Conservation (phyloP, 2,888 invertebrate genomes). For the Leptinotarsa rubiginosa region DNA sequence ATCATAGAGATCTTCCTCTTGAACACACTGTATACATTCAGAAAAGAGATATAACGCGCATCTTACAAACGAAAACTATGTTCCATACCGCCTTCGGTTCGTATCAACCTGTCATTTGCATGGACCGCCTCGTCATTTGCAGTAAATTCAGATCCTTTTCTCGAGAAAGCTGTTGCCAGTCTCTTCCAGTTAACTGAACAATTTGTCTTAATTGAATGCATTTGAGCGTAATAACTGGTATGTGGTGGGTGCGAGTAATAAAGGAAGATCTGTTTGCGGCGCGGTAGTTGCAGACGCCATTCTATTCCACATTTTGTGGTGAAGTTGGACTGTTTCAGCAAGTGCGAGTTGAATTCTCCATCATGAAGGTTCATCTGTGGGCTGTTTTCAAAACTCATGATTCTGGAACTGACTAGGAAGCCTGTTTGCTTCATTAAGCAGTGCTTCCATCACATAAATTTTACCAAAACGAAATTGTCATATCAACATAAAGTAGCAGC, state of each 20-base stretch:
- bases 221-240: background rate
- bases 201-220: background rate
- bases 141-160: background rate
- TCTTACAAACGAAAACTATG: too few relatives aligned
- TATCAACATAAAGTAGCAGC: too few relatives aligned
- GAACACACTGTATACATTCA: too few relatives aligned
- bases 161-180: background rate
- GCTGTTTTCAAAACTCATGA: too few relatives aligned
- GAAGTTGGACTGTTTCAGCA: background rate
- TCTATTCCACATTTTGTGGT: background rate
- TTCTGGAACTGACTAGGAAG: too few relatives aligned
- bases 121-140: background rate
- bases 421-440: too few relatives aligned
- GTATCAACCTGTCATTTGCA: background rate
- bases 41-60: too few relatives aligned
- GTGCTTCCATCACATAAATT: too few relatives aligned
- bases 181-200: conserved; percentile 5
- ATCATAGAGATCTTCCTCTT: too few relatives aligned
- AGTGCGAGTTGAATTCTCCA: background rate
- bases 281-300: background rate
- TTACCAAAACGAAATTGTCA: too few relatives aligned
- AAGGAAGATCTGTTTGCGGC: background rate
- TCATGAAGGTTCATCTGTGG: too few relatives aligned
- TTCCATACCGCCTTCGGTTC: background rate
- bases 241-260: background rate